Conservation (phyloP, 2,797 vertebrate genomes). For the Austrolebias charrua region DNA sequence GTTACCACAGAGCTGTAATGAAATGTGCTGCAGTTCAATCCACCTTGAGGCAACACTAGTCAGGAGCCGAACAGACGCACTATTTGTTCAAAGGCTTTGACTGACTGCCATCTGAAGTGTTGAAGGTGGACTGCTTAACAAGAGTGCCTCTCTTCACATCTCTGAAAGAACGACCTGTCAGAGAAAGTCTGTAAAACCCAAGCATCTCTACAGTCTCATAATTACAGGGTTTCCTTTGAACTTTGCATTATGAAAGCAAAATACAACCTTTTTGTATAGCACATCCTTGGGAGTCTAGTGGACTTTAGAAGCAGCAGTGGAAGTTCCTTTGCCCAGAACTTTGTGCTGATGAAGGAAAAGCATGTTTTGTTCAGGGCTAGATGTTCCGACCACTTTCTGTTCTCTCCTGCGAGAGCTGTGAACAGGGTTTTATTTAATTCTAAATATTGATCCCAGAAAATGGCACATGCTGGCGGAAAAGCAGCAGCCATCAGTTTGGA, state of each 20-base stretch:
- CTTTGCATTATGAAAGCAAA: neutral
- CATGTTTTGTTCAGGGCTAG: conserved; percentile 11
- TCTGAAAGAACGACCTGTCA: conserved; percentile 22
- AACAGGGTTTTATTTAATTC: conserved; percentile 40
- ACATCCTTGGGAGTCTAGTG: conserved; percentile 5
- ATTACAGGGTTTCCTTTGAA: no score
- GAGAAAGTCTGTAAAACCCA: conserved; percentile 33
- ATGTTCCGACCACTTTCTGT: conserved; percentile 17
- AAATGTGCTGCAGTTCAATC: conserved; percentile 16
- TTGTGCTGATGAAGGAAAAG: conserved; percentile 19
- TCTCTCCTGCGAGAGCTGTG: conserved; percentile 34
- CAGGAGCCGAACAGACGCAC: neutral
- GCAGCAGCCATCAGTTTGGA: conserved; percentile 7
- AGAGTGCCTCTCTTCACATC: conserved; percentile 10
- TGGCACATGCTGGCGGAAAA: conserved; percentile 15
- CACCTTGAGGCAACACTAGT: neutral
- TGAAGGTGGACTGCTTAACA: conserved; percentile 26
- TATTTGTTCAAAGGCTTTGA: conserved; percentile 24
- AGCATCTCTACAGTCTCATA: conserved; percentile 11
- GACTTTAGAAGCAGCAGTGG: conserved; percentile 1
- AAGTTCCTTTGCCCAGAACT: conserved; percentile 21
- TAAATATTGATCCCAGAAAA: conserved; percentile 49
- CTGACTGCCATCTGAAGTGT: conserved; percentile 20
- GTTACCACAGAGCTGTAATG: conserved; percentile 4
- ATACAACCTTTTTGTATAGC: conserved; percentile 2